These are phyloP conservation scores for Drosophila jambulina DNA, from an alignment of 1,140 invertebrate species.

Conservation along the genomic window DNA sequence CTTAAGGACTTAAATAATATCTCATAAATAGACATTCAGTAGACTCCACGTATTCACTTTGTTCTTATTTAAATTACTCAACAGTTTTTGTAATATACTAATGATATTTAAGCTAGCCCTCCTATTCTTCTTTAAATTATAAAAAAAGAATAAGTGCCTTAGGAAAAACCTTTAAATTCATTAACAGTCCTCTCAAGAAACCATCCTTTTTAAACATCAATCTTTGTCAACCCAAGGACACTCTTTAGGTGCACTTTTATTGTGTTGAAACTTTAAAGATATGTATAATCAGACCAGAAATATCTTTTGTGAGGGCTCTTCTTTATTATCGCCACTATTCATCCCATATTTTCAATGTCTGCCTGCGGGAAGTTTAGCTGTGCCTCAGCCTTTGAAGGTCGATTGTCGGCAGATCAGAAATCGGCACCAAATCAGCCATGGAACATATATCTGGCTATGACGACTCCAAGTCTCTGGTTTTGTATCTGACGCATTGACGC, in stretches of 20 bases:
- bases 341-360: background rate
- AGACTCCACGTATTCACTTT: no score
- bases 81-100: background rate
- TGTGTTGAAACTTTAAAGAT: background rate
- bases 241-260: background rate
- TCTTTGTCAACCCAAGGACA: constrained; percentile 15
- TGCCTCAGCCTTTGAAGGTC: constrained; percentile 25
- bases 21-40: no score
- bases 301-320: constrained; percentile 3
- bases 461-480: constrained; percentile 10
- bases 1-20: no score
- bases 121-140: no score
- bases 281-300: background rate
- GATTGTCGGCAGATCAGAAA: constrained; percentile 35
- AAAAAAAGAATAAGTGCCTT: no score
- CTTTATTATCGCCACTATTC: background rate
- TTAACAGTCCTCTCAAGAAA: background rate
- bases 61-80: no score
- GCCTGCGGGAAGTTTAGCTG: constrained; percentile 28
- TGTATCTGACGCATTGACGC: constrained; percentile 60
- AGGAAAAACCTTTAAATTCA: background rate
- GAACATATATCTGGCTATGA: constrained; percentile 20
- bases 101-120: background rate
- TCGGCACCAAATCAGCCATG: constrained; percentile 49
- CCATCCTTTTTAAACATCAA: background rate